Evolutionary conservation across 2,113 vertebrate species (phyloP), one percentile per base, ranked within the genome.

Genomic region (Chloroceryle aenea): DNA sequence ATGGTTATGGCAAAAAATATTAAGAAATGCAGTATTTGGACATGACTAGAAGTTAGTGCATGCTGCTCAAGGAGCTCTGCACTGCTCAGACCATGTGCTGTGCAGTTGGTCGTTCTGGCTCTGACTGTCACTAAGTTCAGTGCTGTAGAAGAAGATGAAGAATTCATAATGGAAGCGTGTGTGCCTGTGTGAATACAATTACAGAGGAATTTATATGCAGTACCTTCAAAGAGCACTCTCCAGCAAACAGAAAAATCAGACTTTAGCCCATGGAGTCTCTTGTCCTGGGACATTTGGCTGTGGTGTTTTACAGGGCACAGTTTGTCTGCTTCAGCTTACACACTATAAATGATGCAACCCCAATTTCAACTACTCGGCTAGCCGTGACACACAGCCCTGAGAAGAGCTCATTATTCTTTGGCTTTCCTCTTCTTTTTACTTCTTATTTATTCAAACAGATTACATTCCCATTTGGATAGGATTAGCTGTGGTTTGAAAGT

Each of bases 401-500:
- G 89, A 89, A 94, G 94, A 0, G 0, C 85, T 94, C 48, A n/a
- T 87, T 92, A 94, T 85, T 89, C 77, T 89, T 96, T 95, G 92
- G 93, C 89, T 94, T 83, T 8, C 3, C 72, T 95, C 42, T 47
- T 52, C 80, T 90, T 97, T 96, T 92, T 87, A 62, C 82, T 95
- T 97, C 69, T 97, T 93, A 97, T 97, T 96, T 96, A 72, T 85
- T 89, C 89, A 92, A 94, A 91, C 68, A 95, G 96, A 96, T 98
- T 94, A 96, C 93, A 89, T 95, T 96, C 79, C 89, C 96, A 93
- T 94, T 97, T 97, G 97, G 75, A 97, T 84, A 67, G 96, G 90
- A 97, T 95, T 95, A 93, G 91, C 78, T 80, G 78, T 88, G 95
- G 90, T 91, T 95, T 95, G 86, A 90, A 95, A 94, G 81, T 92